These are phyloP conservation scores for Turritopsis rubra DNA, from an alignment of 30 jellyfish, hydroid and myxozoan species.

Conservation along the genomic window DNA sequence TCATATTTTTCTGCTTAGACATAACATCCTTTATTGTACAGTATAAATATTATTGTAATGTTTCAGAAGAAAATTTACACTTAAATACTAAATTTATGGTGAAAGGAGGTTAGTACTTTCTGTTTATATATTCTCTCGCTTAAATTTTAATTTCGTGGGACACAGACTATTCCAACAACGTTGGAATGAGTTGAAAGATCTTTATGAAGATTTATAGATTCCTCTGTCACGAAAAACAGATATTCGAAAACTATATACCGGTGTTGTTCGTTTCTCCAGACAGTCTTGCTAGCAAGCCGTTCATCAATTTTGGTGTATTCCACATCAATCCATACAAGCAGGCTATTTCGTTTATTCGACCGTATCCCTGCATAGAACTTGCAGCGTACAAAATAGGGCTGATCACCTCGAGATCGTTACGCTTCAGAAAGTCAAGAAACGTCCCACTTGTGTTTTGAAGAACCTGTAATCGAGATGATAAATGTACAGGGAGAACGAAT, in stretches of 20 bases:
- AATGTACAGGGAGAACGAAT: too few relatives aligned
- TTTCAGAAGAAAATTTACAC: too few relatives aligned
- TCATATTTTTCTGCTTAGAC: too few relatives aligned
- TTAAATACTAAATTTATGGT: too few relatives aligned
- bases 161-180: neutral
- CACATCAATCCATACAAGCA: conserved; percentile 85
- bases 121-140: too few relatives aligned
- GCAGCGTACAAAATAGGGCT: conserved; percentile 59
- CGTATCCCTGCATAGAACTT: conserved; percentile 86
- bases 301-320: conserved; percentile 84
- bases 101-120: too few relatives aligned
- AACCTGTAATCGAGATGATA: neutral
- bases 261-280: conserved; percentile 10
- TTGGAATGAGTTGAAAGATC: neutral
- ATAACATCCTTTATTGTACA: too few relatives aligned
- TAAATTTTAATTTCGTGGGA: too few relatives aligned
- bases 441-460: conserved; percentile 62
- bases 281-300: conserved; percentile 44
- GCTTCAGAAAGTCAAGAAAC: conserved; percentile 43
- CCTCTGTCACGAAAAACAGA: too few relatives aligned
- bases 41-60: too few relatives aligned
- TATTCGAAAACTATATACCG: neutral
- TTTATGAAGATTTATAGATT: too few relatives aligned
- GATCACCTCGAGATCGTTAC: conserved; percentile 43
- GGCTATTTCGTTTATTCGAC: conserved; percentile 79